Conservation (phyloP, 1,140 invertebrate genomes). For the Papilio glaucus region DNA sequence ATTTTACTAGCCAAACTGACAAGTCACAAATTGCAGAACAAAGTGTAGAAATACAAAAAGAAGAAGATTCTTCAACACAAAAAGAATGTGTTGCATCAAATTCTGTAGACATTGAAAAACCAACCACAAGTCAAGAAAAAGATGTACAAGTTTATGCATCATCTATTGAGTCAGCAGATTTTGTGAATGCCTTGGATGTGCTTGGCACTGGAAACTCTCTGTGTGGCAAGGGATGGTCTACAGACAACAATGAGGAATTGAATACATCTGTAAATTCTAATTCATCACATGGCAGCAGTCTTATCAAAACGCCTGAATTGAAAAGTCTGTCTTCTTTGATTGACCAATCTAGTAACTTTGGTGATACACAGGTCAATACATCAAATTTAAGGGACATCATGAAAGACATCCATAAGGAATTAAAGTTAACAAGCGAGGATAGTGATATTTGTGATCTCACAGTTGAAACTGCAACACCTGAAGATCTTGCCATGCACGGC, state of each 20-base stretch:
- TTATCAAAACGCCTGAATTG: slow-evolving; percentile 80
- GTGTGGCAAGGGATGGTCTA: slow-evolving; percentile 87
- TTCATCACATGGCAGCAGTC: slow-evolving; percentile 77
- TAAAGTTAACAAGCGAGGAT: slow-evolving; percentile 72
- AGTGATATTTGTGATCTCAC: slow-evolving; percentile 57
- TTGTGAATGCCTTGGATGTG: slow-evolving; percentile 62
- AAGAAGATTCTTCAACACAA: slow-evolving; percentile 35
- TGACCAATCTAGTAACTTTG: slow-evolving; percentile 82
- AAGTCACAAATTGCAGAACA: slow-evolving; percentile 43
- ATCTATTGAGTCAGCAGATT: slow-evolving; percentile 65
- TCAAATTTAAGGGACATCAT: slow-evolving; percentile 86
- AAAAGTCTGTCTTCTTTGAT: slow-evolving; percentile 79
- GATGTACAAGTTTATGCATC: slow-evolving; percentile 57
- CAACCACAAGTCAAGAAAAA: slow-evolving; percentile 60
- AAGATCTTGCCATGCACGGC: slow-evolving; percentile 76
- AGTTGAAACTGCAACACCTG: slow-evolving; percentile 55
- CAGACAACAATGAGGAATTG: slow-evolving; percentile 83
- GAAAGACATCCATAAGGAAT: slow-evolving; percentile 82
- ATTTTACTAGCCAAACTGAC: slow-evolving; percentile 48
- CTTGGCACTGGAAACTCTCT: slow-evolving; percentile 86
- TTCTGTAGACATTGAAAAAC: slow-evolving; percentile 52
- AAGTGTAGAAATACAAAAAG: slow-evolving; percentile 41
- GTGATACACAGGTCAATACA: slow-evolving; percentile 81
- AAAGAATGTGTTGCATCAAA: slow-evolving; percentile 37
- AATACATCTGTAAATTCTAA: slow-evolving; percentile 73